Percentiles rank a stretch among this genome's conserved stretches.
phyloP scores from a whole-genome alignment of 2,888 invertebrate genomes.

The Nycteola revayana region DNA sequence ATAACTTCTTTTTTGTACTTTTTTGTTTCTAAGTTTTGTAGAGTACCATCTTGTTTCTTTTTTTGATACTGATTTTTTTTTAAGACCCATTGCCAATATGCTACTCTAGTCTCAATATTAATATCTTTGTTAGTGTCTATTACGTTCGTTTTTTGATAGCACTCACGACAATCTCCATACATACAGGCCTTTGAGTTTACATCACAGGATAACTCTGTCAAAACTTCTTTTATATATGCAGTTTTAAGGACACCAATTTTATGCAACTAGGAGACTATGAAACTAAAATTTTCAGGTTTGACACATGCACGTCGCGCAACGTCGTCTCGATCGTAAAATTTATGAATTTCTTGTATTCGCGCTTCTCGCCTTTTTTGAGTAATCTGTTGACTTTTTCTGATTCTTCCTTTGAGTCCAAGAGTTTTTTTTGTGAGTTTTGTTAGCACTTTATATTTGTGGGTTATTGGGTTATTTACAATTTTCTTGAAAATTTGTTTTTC shows the following conservation, averaged over 20 bases:
- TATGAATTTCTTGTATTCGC: conserved; percentile 2
- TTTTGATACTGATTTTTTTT: too few species aligned
- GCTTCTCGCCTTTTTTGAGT: conserved; percentile 1
- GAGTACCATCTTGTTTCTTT: too few species aligned
- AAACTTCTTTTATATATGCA: too few species aligned
- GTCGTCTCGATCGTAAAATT: conserved; percentile 1
- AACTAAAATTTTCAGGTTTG: conserved; percentile 4
- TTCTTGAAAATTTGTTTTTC: not conserved
- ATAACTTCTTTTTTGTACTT: too few species aligned
- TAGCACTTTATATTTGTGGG: conserved; percentile 1
- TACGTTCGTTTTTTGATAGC: too few species aligned
- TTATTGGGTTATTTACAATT: not conserved
- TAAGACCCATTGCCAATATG: too few species aligned
- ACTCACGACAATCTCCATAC: too few species aligned
- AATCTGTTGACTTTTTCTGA: conserved; percentile 1
- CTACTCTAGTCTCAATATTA: too few species aligned
- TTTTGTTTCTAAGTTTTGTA: too few species aligned
- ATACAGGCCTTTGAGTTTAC: too few species aligned
- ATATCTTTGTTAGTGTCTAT: too few species aligned
- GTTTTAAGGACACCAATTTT: conserved; percentile 3
- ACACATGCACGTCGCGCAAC: conserved; percentile 3
- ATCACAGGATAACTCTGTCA: too few species aligned
- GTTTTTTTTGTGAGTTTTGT: conserved; percentile 1
- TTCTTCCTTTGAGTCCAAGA: conserved; percentile 1
- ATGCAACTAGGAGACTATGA: conserved; percentile 2